Base-by-base conservation (phyloP, 2,888 invertebrate species). In the Brenthis daphne region DNA sequence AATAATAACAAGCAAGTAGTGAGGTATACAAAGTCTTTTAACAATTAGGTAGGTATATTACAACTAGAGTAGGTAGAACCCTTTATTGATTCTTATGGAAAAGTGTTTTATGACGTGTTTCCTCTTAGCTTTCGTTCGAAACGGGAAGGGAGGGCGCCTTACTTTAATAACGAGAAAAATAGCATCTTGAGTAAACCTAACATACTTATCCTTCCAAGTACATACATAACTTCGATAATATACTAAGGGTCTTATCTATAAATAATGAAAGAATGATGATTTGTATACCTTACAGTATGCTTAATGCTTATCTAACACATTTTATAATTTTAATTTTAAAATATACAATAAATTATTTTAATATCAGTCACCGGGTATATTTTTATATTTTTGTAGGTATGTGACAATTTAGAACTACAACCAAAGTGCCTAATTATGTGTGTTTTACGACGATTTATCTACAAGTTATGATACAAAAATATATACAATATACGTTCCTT, bases 111-210 rank as follows among this genome's bases (percentile, higher is more conserved):
- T 83, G 79, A 81, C 82, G 76, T 80, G 83, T 83, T 84, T 86
- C 87, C 85, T 85, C 51, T 87, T 82, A 85, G 84, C 86, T 86
- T 89, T 85, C 85, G 85, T 81, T 83, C 82, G 77, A 79, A 74
- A 80, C 85, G 84, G 89, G 87, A 88, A 88, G 88, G 85, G 87
- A 87, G 85, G 86, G 82, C 79, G 84, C 81, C 85, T 84, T 85
- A 86, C 84, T 90, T 90, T 90, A 89, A 92, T 89, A 89, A 87
- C 86, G 83, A 88, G 88, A 90, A 89, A 90, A 90, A 90, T 89
- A 89, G 86, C 84, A 81, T 82, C 83, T 84, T 80, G 80, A 83
- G 82, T 85, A 85, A 67, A 55, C 82, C 79, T 84, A 82, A 83
- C 85, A 81, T 81, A 82, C 80, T 82, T 81, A 82, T 82, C 82